Conservation (phyloP, 2,797 vertebrate genomes). For the Yasuhikotakia modesta region DNA sequence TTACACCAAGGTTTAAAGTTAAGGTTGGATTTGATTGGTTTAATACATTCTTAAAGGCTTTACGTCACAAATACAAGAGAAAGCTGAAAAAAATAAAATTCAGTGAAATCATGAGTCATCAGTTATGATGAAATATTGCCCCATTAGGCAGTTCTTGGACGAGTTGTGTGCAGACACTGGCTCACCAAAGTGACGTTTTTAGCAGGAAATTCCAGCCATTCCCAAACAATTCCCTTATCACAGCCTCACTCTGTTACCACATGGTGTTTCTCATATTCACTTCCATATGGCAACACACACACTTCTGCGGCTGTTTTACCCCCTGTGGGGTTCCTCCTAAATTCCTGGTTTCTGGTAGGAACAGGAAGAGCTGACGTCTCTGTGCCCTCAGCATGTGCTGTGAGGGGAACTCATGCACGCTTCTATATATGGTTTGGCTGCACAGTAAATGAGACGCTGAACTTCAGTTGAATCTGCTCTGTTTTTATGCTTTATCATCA, state of each 20-base stretch:
- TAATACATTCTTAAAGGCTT: background rate
- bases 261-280: constrained; percentile 48
- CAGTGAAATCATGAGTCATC: constrained; percentile 20
- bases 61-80: background rate
- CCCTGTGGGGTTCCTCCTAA: constrained; percentile 33
- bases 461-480: constrained; percentile 1
- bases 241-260: constrained; percentile 39
- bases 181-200: constrained; percentile 11
- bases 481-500: constrained; percentile 29
- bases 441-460: background rate
- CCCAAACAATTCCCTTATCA: constrained; percentile 64
- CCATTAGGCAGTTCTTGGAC: background rate
- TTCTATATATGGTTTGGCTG: constrained; percentile 16
- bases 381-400: background rate
- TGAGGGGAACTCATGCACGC: background rate
- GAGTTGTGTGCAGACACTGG: background rate
- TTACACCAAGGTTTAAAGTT: no score
- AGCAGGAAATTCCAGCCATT: constrained; percentile 72
- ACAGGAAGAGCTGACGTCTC: constrained; percentile 30
- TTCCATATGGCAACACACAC: constrained; percentile 25
- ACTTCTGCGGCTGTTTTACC: background rate
- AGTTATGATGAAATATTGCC: background rate
- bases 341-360: background rate
- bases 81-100: background rate
- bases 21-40: background rate